phyloP scores from a whole-genome alignment of 2,113 vertebrate species.

The Tiliqua scincoides region DNA sequence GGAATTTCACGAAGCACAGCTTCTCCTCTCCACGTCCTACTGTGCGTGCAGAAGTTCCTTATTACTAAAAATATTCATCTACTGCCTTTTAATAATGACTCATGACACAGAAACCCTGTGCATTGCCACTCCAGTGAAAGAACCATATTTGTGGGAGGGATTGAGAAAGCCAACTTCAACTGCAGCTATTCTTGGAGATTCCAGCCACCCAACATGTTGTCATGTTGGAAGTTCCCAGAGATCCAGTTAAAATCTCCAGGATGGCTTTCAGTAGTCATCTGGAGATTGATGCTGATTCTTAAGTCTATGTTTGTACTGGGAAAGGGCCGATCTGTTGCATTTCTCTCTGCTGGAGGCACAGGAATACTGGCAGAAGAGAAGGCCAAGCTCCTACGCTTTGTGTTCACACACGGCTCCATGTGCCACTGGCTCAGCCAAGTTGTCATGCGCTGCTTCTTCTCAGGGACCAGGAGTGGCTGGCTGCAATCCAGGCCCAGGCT shows the following conservation, averaged over 20 bases:
- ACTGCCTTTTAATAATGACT: neutral
- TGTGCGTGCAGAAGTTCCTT: neutral
- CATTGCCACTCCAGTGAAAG: neutral
- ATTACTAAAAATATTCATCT: too few relatives aligned
- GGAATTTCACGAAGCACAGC: neutral
- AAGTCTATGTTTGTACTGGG: neutral
- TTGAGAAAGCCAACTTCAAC: neutral
- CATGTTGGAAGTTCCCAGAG: too few relatives aligned
- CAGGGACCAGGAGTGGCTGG: neutral
- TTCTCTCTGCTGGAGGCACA: neutral
- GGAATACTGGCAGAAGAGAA: neutral
- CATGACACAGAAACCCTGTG: neutral
- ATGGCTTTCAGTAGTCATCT: too few relatives aligned
- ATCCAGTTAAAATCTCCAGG: too few relatives aligned
- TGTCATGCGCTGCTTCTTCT: neutral
- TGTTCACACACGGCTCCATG: too few relatives aligned
- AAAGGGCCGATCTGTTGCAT: neutral
- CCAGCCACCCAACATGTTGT: too few relatives aligned
- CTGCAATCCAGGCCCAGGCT: neutral
- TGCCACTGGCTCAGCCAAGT: neutral
- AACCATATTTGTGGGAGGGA: neutral
- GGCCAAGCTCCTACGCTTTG: too few relatives aligned
- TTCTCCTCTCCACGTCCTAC: neutral
- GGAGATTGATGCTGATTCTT: too few relatives aligned
- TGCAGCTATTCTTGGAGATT: neutral